Percentiles rank a stretch among this genome's conserved stretches.
Evolutionary conservation across 1,140 invertebrate species (phyloP).

Genomic region (Drosophila sp.): DNA sequence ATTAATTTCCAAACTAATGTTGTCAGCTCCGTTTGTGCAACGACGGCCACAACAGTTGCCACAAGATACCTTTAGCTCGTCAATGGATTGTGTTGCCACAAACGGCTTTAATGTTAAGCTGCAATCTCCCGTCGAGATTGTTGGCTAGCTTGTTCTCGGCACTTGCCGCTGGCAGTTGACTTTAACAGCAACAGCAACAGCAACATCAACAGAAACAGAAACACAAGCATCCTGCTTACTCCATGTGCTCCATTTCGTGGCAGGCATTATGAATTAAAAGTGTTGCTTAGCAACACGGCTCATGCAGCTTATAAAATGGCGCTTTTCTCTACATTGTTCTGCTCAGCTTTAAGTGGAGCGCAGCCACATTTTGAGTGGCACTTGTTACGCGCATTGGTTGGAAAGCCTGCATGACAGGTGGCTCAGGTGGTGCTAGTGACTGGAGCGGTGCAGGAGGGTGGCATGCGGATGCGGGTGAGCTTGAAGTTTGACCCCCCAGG

Average conservation of each 20-base stretch:
- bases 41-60: background rate
- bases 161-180: background rate
- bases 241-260: constrained; percentile 9
- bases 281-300: constrained; percentile 53
- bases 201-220: too few relatives aligned
- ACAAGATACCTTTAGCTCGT: background rate
- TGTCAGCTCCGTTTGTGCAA: background rate
- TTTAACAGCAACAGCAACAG: too few relatives aligned
- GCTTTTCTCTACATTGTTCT: constrained; percentile 59
- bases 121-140: background rate
- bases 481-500: background rate
- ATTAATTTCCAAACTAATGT: constrained; percentile 13
- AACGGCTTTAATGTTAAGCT: background rate
- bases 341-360: background rate
- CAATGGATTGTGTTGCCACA: background rate
- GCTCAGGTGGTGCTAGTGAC: too few relatives aligned
- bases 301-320: constrained; percentile 67
- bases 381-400: constrained; percentile 64
- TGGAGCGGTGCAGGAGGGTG: background rate
- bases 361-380: constrained; percentile 55
- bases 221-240: background rate
- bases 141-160: background rate
- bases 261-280: constrained; percentile 73
- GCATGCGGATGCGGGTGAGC: background rate
- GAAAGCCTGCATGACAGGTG: constrained; percentile 16